Evolutionary conservation across 2,113 vertebrate species (phyloP).

Genomic region (Rissa tridactyla): DNA sequence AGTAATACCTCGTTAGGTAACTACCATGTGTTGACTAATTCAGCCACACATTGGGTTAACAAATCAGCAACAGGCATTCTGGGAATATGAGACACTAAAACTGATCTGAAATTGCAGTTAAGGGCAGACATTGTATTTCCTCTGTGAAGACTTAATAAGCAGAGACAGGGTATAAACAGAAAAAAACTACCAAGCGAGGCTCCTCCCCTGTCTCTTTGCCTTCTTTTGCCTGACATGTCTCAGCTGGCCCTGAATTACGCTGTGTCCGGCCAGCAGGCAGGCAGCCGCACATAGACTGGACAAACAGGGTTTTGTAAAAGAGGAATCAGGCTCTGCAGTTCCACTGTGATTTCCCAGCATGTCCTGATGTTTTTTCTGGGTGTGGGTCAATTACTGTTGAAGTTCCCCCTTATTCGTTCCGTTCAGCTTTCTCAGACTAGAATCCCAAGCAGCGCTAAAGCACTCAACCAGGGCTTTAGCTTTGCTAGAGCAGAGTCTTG

Average conservation of each 20-base stretch:
- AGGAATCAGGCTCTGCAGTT: not conserved
- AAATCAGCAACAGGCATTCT: not conserved
- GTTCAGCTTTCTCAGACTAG: not conserved
- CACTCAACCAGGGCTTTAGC: not conserved
- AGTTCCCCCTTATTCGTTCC: not conserved
- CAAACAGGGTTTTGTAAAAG: slow-evolving; percentile 40
- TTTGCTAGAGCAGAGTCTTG: not conserved
- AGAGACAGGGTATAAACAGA: slow-evolving; percentile 47
- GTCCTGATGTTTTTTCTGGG: slow-evolving; percentile 39
- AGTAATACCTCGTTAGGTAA: not conserved
- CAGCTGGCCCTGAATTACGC: slow-evolving; percentile 22
- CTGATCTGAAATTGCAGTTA: not conserved
- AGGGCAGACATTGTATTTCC: slow-evolving; percentile 10
- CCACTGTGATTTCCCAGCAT: slow-evolving; percentile 19
- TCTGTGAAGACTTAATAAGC: not conserved
- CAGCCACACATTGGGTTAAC: not conserved
- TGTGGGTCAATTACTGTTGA: slow-evolving; percentile 35
- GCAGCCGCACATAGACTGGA: slow-evolving; percentile 8
- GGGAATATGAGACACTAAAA: not conserved
- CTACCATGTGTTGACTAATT: not conserved
- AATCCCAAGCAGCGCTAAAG: not conserved
- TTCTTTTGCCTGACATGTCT: slow-evolving; percentile 58
- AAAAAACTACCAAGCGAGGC: not conserved
- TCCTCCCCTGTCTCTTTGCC: slow-evolving; percentile 33
- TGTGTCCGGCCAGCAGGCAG: slow-evolving; percentile 31